These are phyloP conservation scores for Nyctibius grandis DNA, from an alignment of 2,797 vertebrate species.

Conservation along the genomic window DNA sequence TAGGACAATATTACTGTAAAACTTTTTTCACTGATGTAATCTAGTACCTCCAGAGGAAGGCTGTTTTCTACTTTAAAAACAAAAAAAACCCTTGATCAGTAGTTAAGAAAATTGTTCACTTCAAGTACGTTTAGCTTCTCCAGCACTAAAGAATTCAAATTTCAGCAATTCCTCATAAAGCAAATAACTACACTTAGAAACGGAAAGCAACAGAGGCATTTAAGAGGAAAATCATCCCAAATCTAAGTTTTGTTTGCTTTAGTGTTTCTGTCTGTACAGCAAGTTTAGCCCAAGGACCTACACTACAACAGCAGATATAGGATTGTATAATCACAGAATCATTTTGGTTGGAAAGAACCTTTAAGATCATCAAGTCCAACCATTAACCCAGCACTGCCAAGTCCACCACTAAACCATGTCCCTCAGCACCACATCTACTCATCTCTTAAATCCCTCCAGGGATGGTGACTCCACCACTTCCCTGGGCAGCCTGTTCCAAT, in stretches of 20 bases:
- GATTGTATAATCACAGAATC: not conserved
- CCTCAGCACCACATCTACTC: too few relatives aligned
- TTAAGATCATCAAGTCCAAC: too few relatives aligned
- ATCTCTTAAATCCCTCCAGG: too few relatives aligned
- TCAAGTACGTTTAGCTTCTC: not conserved
- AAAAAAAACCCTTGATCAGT: not conserved
- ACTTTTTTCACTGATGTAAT: not conserved
- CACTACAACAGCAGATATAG: not conserved
- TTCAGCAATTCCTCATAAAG: not conserved
- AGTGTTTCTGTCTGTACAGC: not conserved
- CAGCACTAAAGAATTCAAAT: not conserved
- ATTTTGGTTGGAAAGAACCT: too few relatives aligned
- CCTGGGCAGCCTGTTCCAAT: too few relatives aligned
- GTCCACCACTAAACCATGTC: too few relatives aligned
- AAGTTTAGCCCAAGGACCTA: not conserved
- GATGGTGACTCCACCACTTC: too few relatives aligned
- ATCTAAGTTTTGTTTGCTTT: not conserved
- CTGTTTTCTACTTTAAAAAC: not conserved
- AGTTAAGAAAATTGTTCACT: not conserved
- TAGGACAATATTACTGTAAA: not conserved
- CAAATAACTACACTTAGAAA: not conserved
- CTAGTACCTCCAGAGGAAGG: not conserved
- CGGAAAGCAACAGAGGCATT: not conserved
- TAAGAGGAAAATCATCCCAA: not conserved
- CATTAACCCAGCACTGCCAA: too few relatives aligned